Conservation (phyloP, 2,113 vertebrate genomes). For the Axis porcinus region DNA sequence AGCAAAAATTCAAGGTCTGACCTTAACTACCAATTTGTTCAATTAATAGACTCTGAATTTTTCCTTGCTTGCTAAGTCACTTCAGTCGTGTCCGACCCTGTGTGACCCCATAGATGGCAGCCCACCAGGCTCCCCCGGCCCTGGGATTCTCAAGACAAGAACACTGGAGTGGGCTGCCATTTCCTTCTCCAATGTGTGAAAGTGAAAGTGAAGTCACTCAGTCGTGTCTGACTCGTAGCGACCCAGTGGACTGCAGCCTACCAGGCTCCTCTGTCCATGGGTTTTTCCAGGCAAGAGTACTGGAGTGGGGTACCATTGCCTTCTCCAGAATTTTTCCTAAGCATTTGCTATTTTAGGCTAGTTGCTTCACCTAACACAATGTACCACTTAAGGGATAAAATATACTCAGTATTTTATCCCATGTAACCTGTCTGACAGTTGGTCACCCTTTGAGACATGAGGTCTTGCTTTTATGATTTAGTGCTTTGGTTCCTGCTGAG, state of each 20-base stretch:
- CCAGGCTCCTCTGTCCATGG: too few species aligned
- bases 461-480: not conserved
- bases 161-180: too few species aligned
- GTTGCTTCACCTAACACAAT: not conserved
- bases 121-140: too few species aligned
- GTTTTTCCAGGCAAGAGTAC: too few species aligned
- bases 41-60: not conserved
- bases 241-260: too few species aligned
- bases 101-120: too few species aligned
- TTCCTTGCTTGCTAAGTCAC: not conserved
- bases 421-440: not conserved
- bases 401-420: not conserved
- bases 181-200: too few species aligned
- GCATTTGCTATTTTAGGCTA: not conserved
- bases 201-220: too few species aligned
- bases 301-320: too few species aligned
- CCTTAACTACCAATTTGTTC: not conserved
- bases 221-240: rapidly evolving
- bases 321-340: not conserved
- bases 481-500: not conserved
- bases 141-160: too few species aligned
- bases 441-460: not conserved
- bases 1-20: not conserved
- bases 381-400: not conserved
- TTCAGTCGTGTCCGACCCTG: too few species aligned